Base-by-base conservation (phyloP, 2,888 invertebrate species). In the Tortricodes alternella region DNA sequence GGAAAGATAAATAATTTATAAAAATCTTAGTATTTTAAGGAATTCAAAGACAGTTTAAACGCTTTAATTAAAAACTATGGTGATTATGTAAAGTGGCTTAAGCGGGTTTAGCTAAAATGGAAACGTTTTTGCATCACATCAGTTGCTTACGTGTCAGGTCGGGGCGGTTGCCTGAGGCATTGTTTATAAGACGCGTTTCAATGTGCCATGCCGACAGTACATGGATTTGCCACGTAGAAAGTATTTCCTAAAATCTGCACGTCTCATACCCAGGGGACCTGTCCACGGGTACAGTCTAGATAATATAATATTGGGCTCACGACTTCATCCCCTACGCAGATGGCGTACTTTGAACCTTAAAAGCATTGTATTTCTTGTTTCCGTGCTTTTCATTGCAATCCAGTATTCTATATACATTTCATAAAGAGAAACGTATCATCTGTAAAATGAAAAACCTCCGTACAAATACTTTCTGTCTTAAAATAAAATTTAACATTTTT, bases 241-340 rank as follows among this genome's bases (percentile, higher is more conserved):
- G 37, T 37, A 56, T 43, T 48, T 49, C 43, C 38, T 53, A 53
- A 53, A 53, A 48, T 53, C 46, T 48, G 39, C 48, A 55, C 48
- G 53, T 48, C 18, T 55, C 19, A 13, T 18, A 44, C 53, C 9
- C 48, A 18, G 15, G 53, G 34, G 48, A 55, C 34, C 46, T 13
- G 19, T 55, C 24, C 19, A 34, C 24, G 34, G 24, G 23, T 38
- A 53, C 24, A 48, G 48, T 48, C 34, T 41, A 41, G 39, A 48
- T 34, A 39, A 19, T 48, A 23, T 55, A 32, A 50, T 39, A 37
- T 46, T 46, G 21, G 13, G 23, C 24, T 39, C 23, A 34, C 39
- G 39, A 13, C 21, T 11, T 48, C 18, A 34, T 34, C 29, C 37
- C 19, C 21, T 18, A 11, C 32, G 32, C 46, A 39, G 18, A 24